Conservation (phyloP, 2,888 invertebrate species). For the Periphyllus acericola region DNA sequence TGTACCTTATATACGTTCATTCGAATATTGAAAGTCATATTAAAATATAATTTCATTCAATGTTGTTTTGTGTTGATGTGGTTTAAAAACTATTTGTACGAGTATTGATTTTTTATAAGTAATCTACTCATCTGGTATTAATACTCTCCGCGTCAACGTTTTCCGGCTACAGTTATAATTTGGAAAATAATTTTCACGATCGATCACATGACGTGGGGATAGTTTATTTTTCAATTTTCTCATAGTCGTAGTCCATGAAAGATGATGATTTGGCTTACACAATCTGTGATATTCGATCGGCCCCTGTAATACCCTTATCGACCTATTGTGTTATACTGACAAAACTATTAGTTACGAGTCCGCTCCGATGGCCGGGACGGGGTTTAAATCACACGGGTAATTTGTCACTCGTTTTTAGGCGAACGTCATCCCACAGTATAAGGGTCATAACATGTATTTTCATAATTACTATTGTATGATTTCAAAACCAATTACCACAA, state of each 20-base stretch:
- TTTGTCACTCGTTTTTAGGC: background rate
- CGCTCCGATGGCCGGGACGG: background rate
- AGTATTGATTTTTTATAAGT: background rate
- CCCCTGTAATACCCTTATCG: background rate
- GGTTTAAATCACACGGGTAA: background rate
- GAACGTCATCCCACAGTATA: background rate
- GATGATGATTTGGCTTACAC: background rate
- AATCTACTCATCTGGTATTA: background rate
- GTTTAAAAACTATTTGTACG: background rate
- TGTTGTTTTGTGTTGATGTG: background rate
- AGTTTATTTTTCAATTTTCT: background rate
- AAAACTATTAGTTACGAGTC: background rate
- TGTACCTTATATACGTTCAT: too few relatives aligned
- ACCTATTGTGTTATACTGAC: background rate
- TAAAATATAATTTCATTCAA: too few relatives aligned
- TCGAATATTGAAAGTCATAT: too few relatives aligned
- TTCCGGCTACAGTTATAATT: background rate
- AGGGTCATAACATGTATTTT: background rate
- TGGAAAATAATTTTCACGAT: background rate
- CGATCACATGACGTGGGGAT: background rate
- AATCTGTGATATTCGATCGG: background rate
- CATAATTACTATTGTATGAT: background rate
- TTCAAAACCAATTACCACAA: background rate
- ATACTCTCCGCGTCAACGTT: background rate
- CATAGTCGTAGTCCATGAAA: background rate